These are phyloP conservation scores for Xylocopa sonorina DNA, from an alignment of 1,140 invertebrate genomes.

Conservation along the genomic window DNA sequence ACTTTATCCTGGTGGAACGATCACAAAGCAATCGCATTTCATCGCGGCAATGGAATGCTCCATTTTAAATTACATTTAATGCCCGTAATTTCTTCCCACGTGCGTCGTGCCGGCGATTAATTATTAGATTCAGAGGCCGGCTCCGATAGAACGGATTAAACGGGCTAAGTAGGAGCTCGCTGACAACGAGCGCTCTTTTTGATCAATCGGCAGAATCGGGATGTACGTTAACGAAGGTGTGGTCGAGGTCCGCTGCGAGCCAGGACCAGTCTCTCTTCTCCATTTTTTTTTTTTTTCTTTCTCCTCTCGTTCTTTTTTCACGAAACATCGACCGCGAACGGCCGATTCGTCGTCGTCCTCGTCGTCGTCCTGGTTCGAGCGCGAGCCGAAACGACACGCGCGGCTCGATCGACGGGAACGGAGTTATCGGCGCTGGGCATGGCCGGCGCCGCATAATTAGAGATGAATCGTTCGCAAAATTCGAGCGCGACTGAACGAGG, in stretches of 20 bases:
- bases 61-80: constrained; percentile 20
- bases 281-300: no score
- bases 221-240: not conserved
- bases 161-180: not conserved
- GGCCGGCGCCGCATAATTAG: constrained; percentile 52
- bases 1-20: not conserved
- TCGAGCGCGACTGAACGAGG: constrained; percentile 31
- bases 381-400: constrained; percentile 5
- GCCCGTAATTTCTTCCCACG: not conserved
- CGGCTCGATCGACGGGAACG: constrained; percentile 17
- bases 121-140: constrained; percentile 3
- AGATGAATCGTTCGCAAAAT: constrained; percentile 57
- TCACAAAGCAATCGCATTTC: not conserved
- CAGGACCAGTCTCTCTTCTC: not conserved
- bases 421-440: constrained; percentile 33
- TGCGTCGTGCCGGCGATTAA: constrained; percentile 1
- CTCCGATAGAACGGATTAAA: not conserved
- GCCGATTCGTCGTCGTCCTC: not conserved
- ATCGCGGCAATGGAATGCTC: not conserved
- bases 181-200: not conserved
- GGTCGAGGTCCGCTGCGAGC: not conserved
- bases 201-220: not conserved
- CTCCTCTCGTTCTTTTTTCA: no score
- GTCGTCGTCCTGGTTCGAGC: not conserved
- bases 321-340: no score